A percentile compares a stretch with the other conserved stretches of the same genome.
Evolutionary conservation across 2,113 vertebrate genomes (phyloP).

Genomic region (Plotosus lineatus): DNA sequence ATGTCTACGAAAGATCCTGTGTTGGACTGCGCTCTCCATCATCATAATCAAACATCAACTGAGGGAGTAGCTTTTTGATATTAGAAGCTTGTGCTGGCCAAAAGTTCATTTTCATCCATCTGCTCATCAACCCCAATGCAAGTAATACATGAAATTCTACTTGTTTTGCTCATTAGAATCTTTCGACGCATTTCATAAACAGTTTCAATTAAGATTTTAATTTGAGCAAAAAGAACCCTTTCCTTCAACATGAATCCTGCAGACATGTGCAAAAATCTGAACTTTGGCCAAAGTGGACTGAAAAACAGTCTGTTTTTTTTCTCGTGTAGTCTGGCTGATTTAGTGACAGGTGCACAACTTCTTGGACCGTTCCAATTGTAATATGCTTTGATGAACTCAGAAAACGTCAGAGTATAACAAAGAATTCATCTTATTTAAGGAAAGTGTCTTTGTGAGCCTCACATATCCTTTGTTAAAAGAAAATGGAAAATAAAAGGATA

Average conservation of each 20-base stretch:
- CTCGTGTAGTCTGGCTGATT: constrained; percentile 35
- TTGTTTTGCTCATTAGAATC: not conserved
- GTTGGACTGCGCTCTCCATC: not conserved
- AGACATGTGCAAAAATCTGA: constrained; percentile 20
- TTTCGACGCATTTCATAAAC: not conserved
- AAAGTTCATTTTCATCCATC: not conserved
- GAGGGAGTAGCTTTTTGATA: not conserved
- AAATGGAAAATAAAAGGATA: constrained; percentile 37
- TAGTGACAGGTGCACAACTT: constrained; percentile 47
- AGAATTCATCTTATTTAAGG: constrained; percentile 40
- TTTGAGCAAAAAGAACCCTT: not conserved
- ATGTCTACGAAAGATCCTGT: not conserved
- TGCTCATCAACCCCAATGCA: not conserved
- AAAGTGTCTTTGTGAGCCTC: constrained; percentile 25
- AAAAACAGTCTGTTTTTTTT: constrained; percentile 27
- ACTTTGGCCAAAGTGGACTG: not conserved
- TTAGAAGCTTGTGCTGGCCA: not conserved
- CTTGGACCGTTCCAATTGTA: constrained; percentile 32
- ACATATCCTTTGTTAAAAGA: constrained; percentile 23
- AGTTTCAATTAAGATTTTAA: not conserved
- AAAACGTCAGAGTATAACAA: constrained; percentile 39
- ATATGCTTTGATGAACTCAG: constrained; percentile 44
- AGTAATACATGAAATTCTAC: not conserved
- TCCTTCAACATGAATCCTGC: not conserved
- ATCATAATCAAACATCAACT: no score